phyloP scores from a whole-genome alignment of 1,140 invertebrate genomes.

The Cydia amplana region DNA sequence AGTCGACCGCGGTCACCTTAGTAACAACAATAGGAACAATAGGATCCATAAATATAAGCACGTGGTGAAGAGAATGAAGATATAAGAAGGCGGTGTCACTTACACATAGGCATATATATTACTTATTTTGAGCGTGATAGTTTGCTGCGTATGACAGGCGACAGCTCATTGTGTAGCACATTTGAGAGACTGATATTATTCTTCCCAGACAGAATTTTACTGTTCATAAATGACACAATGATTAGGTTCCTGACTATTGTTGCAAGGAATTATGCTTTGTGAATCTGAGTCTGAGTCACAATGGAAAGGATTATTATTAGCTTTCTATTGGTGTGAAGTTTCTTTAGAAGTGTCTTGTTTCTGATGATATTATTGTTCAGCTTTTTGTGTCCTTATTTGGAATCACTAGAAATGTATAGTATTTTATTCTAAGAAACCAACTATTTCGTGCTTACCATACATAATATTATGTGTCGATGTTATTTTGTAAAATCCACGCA shows the following conservation, averaged over 20 bases:
- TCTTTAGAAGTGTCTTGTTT: background rate
- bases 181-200: conserved; percentile 29
- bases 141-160: background rate
- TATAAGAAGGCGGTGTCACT: too few species aligned
- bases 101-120: too few species aligned
- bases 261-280: conserved; percentile 30
- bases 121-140: background rate
- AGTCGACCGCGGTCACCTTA: too few species aligned
- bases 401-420: background rate
- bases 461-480: too few species aligned
- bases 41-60: too few species aligned
- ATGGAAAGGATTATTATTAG: conserved; percentile 28
- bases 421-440: too few species aligned
- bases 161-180: background rate
- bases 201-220: conserved; percentile 20
- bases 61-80: too few species aligned
- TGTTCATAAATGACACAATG: conserved; percentile 32
- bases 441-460: too few species aligned
- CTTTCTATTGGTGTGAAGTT: conserved; percentile 9
- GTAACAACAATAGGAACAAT: too few species aligned
- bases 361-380: background rate
- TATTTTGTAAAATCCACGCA: too few species aligned
- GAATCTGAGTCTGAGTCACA: conserved; percentile 18
- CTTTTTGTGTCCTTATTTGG: background rate
- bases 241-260: conserved; percentile 32